Evolutionary conservation across 2,888 invertebrate species (phyloP).

Genomic region (Cephus rjabovi): DNA sequence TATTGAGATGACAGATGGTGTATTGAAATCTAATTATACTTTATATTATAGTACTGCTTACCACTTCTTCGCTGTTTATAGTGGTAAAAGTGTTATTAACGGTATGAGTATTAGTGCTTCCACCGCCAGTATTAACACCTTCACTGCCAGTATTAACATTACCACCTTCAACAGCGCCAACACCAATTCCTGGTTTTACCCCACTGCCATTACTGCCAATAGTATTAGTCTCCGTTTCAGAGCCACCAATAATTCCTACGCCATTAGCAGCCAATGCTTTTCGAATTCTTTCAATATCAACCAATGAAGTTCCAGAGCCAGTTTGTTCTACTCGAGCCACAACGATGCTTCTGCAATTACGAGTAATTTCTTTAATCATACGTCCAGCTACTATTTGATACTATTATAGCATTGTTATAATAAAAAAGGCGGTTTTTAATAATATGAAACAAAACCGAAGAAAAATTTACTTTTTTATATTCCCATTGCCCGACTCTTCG

Average conservation of each 20-base stretch:
- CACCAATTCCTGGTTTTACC: neutral
- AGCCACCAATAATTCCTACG: constrained; percentile 55
- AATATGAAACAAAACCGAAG: neutral
- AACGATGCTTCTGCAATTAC: constrained; percentile 53
- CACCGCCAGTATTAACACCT: constrained; percentile 46
- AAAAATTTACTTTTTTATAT: constrained; percentile 47
- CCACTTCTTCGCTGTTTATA: neutral
- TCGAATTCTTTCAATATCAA: constrained; percentile 62
- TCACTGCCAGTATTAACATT: constrained; percentile 69
- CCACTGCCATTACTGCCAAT: neutral
- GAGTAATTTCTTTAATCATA: neutral
- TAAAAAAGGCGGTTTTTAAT: neutral
- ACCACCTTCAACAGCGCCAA: constrained; percentile 70
- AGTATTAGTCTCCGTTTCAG: neutral
- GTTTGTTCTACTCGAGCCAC: constrained; percentile 60
- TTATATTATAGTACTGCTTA: neutral
- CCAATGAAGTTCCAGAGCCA: constrained; percentile 51
- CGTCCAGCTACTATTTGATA: neutral
- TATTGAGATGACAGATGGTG: too few species aligned
- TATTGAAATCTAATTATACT: neutral
- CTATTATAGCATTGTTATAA: neutral
- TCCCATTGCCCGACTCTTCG: constrained; percentile 17
- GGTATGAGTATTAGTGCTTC: neutral
- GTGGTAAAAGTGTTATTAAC: constrained; percentile 34
- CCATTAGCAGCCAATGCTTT: constrained; percentile 59